Evolutionary conservation across 2,888 invertebrate genomes (phyloP), one percentile per base, ranked within the genome.

Genomic region (Tetramorium bicarinatum): DNA sequence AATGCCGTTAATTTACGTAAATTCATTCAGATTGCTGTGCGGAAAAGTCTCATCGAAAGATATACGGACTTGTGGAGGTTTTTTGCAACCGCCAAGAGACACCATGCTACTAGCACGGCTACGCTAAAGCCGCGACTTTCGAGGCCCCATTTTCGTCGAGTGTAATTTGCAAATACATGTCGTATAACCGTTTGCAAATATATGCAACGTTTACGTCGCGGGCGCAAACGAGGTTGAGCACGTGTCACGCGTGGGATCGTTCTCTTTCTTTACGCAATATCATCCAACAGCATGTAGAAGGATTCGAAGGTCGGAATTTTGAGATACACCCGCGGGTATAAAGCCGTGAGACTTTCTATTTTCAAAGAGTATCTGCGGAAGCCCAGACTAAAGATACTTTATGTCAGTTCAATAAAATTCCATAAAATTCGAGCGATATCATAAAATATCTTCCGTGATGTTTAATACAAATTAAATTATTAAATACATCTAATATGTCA

Each of bases 211-310:
- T 66, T 13, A 67, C 49, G 59, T 83, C 75, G 83, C 77, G 76
- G 62, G 77, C 81, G 82, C 79, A 71, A 75, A 80, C 76, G 21
- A 84, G 82, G 85, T 80, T 86, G 72, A 84, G 66, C 91, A 87
- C 89, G 88, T 87, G 88, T 52, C 76, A 61, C 41, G 86, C 87
- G 91, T 90, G 85, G 91, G 91, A 88, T 87, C 79, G 87, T 83
- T 84, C 84, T 74, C 81, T 90, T 90, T 74, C 81, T 90, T 90
- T 89, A 88, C 90, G 83, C 83, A 88, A 89, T 54, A 79, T 66
- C 52, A 52, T 15, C 38, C 66, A 62, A n/a, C 29, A 13, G 84
- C 83, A 34, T 87, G 83, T 84, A 85, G 75, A 74, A 82, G 76
- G 72, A 83, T 80, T 79, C 49, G 77, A 88, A 90, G 90, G 90